Conservation (phyloP, 2,888 invertebrate genomes). For the Ametastegia equiseti region DNA sequence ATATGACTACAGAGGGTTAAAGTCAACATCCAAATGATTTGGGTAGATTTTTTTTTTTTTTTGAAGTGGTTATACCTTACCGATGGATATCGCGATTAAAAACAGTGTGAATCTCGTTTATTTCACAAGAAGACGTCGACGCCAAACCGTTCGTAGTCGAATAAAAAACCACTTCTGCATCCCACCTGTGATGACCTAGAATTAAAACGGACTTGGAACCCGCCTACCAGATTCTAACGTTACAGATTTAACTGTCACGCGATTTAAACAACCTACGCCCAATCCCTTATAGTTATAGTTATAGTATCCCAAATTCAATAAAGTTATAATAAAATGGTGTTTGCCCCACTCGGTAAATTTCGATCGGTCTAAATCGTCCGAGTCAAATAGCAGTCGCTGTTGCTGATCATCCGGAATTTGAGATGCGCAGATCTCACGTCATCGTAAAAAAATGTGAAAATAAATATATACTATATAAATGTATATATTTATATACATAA, state of each 20-base stretch:
- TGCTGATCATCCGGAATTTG: neutral
- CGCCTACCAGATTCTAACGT: neutral
- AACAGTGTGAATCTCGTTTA: neutral
- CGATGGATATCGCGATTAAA: neutral
- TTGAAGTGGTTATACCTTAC: neutral
- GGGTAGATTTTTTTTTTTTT: neutral
- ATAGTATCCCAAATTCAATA: neutral
- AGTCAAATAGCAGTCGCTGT: neutral
- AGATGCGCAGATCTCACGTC: neutral
- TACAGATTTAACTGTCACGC: neutral
- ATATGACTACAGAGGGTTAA: no score
- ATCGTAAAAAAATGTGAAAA: no score
- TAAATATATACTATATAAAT: no score
- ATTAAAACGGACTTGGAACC: neutral
- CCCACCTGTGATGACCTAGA: conserved; percentile 23
- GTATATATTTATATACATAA: neutral
- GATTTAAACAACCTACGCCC: conserved; percentile 32
- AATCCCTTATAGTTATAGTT: neutral
- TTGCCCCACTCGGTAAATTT: neutral
- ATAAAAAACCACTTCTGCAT: neutral
- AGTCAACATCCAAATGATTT: neutral
- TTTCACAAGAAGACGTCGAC: neutral
- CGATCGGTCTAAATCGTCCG: neutral
- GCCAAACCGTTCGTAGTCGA: neutral
- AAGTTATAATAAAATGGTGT: neutral